phyloP scores from a whole-genome alignment of 2,888 invertebrate genomes.

The Campopleginae sp. region DNA sequence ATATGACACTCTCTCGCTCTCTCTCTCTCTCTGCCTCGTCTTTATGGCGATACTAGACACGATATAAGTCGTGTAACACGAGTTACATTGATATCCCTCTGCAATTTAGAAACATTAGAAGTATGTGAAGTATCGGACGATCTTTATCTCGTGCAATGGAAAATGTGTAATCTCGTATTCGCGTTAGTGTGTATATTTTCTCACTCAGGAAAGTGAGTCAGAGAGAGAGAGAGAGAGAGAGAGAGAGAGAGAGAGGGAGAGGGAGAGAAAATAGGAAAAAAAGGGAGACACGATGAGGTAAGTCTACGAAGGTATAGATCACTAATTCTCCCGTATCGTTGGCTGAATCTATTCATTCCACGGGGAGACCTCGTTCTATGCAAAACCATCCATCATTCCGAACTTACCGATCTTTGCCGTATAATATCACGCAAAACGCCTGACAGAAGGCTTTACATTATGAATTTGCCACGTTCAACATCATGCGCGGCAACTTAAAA shows the following conservation, averaged over 20 bases:
- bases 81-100: slow-evolving; percentile 57
- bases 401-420: slow-evolving; percentile 32
- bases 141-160: slow-evolving; percentile 54
- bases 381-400: slow-evolving; percentile 63
- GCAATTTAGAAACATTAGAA: slow-evolving; percentile 65
- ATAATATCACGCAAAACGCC: slow-evolving; percentile 54
- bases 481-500: slow-evolving; percentile 24
- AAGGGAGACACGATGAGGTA: slow-evolving; percentile 9
- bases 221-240: slow-evolving; percentile 13
- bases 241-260: not conserved
- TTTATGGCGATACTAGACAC: slow-evolving; percentile 34
- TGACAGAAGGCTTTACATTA: slow-evolving; percentile 31
- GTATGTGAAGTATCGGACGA: slow-evolving; percentile 63
- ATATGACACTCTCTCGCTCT: slow-evolving; percentile 14
- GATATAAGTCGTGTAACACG: slow-evolving; percentile 40
- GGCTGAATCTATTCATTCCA: slow-evolving; percentile 59
- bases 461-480: slow-evolving; percentile 41
- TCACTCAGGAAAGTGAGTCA: slow-evolving; percentile 22
- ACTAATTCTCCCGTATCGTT: slow-evolving; percentile 63
- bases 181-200: slow-evolving; percentile 44
- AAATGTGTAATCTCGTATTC: slow-evolving; percentile 61
- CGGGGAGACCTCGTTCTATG: slow-evolving; percentile 53
- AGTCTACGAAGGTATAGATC: slow-evolving; percentile 51
- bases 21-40: slow-evolving; percentile 1
- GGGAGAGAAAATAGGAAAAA: not conserved